These are phyloP conservation scores for Ptiloglossa arizonensis DNA, from an alignment of 1,140 invertebrate species.

Conservation along the genomic window DNA sequence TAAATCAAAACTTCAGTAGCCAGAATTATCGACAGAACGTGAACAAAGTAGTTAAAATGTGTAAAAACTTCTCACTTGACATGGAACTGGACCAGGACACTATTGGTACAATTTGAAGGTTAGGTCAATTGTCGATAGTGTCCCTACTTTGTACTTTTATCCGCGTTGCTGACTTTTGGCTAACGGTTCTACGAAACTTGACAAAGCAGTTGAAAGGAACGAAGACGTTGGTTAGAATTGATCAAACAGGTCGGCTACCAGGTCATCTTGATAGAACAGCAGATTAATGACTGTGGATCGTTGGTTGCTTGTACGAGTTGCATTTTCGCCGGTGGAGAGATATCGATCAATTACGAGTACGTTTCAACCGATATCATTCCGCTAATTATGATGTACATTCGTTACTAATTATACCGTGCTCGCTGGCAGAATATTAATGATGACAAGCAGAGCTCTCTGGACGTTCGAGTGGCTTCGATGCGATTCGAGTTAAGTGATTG, in stretches of 20 bases:
- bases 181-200: neutral
- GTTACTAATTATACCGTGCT: slow-evolving; percentile 29
- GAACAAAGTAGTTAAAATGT: too few species aligned
- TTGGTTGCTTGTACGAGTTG: slow-evolving; percentile 27
- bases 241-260: slow-evolving; percentile 30
- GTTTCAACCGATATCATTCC: slow-evolving; percentile 32
- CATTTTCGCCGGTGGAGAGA: slow-evolving; percentile 29
- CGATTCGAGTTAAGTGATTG: neutral
- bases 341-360: slow-evolving; percentile 43
- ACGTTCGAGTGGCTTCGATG: neutral
- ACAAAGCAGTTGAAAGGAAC: neutral
- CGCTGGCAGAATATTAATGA: slow-evolving; percentile 5
- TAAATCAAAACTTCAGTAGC: too few species aligned
- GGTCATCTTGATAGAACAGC: slow-evolving; percentile 36
- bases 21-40: too few species aligned
- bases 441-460: too few species aligned
- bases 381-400: slow-evolving; percentile 38
- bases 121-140: neutral
- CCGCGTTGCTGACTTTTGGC: neutral
- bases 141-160: neutral
- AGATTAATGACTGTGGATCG: slow-evolving; percentile 35
- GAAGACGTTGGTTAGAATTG: slow-evolving; percentile 35
- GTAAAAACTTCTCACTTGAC: too few species aligned
- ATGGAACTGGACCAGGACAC: neutral
- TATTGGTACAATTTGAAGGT: neutral